Evolutionary conservation across 2,113 vertebrate genomes (phyloP).

Genomic region (Microtus ochrogaster): DNA sequence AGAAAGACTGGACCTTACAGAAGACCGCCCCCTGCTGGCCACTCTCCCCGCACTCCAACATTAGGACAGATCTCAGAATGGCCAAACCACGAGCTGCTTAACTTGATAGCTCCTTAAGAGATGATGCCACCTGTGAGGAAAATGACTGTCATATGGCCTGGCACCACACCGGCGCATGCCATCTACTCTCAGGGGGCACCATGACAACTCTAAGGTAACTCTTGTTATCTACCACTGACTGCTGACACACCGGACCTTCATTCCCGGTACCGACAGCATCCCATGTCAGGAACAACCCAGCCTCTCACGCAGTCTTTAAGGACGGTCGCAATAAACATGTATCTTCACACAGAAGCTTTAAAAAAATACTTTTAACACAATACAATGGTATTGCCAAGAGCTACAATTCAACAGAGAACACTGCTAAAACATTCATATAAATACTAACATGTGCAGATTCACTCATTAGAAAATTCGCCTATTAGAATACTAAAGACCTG

Average conservation of each 20-base stretch:
- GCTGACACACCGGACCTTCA: not conserved
- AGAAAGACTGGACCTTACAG: not conserved
- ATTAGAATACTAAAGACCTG: conserved; percentile 30
- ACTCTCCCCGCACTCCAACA: not conserved
- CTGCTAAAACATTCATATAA: conserved; percentile 87
- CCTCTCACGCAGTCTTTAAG: conserved; percentile 35
- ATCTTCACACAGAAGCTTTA: conserved; percentile 82
- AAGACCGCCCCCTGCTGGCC: not conserved
- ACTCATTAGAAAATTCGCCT: conserved; percentile 75
- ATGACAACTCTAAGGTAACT: not conserved
- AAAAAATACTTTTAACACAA: conserved; percentile 86
- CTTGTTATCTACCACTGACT: not conserved
- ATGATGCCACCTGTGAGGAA: not conserved
- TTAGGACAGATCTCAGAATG: not conserved
- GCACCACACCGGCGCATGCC: not conserved
- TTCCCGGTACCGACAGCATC: not conserved
- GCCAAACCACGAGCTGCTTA: not conserved
- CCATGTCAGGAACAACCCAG: not conserved
- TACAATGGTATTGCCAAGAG: conserved; percentile 52
- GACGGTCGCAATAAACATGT: conserved; percentile 62
- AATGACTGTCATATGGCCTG: not conserved
- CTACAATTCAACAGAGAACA: conserved; percentile 81
- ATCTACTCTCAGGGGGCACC: not conserved
- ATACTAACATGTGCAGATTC: conserved; percentile 86
- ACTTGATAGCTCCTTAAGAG: not conserved